Percentiles rank a stretch among this genome's conserved stretches.
These are phyloP conservation scores for Eonycteris spelaea DNA, from an alignment of 2,113 vertebrate genomes.

Conservation along the genomic window DNA sequence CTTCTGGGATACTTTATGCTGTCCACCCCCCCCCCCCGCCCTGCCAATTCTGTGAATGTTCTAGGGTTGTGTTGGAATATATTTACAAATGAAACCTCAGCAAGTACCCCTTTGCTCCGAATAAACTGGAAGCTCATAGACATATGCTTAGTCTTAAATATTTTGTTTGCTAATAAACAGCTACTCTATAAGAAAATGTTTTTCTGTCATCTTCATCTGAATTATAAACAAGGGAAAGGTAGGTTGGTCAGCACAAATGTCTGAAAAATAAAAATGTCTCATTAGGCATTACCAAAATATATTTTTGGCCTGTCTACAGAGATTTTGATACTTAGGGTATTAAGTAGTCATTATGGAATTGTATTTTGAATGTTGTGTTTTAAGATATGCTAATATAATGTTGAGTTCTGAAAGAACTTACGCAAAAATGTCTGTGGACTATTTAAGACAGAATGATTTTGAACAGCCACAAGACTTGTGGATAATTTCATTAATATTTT, in stretches of 20 bases:
- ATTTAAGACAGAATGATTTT: not conserved
- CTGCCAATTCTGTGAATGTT: not conserved
- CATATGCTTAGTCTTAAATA: constrained; percentile 42
- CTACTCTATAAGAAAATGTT: not conserved
- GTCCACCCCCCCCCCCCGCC: not conserved
- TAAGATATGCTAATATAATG: not conserved
- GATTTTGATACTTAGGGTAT: not conserved
- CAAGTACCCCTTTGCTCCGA: not conserved
- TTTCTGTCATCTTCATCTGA: not conserved
- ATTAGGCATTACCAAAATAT: not conserved
- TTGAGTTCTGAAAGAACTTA: not conserved
- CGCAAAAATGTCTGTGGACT: not conserved
- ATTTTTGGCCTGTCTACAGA: not conserved
- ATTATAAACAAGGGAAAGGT: constrained; percentile 11
- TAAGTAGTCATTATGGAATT: not conserved
- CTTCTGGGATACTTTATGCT: not conserved
- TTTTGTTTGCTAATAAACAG: constrained; percentile 42
- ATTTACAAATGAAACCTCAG: not conserved
- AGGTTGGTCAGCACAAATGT: constrained; percentile 7
- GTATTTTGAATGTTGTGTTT: not conserved
- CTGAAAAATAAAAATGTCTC: not conserved
- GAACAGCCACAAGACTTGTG: not conserved
- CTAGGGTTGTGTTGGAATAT: constrained; percentile 20
- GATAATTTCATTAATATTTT: not conserved
- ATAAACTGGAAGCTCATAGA: constrained; percentile 29